Percentiles rank a stretch among this genome's conserved stretches.
phyloP scores from a whole-genome alignment of 2,888 invertebrate genomes.

The Acronicta aceris region DNA sequence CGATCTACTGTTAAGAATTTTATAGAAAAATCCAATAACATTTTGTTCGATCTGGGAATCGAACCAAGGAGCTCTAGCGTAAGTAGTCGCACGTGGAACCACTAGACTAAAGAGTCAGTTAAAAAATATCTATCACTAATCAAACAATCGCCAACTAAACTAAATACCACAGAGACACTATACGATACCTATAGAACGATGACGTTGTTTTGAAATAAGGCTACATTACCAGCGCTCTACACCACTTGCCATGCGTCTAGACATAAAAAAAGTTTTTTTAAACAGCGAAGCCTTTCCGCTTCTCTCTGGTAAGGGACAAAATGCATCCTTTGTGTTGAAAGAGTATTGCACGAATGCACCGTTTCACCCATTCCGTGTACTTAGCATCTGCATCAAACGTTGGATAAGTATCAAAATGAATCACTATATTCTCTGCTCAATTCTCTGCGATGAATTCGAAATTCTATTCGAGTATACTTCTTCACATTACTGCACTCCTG shows the following conservation, averaged over 20 bases:
- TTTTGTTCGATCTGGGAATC: too few species aligned
- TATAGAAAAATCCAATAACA: too few species aligned
- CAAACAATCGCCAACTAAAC: too few species aligned
- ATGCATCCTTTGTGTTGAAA: conserved; percentile 19
- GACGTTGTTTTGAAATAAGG: too few species aligned
- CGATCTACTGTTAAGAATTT: too few species aligned
- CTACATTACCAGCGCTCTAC: too few species aligned
- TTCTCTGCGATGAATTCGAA: conserved; percentile 32
- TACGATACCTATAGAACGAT: too few species aligned
- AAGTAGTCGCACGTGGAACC: too few species aligned
- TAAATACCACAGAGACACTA: too few species aligned
- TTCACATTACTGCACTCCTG: conserved; percentile 25
- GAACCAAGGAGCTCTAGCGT: too few species aligned
- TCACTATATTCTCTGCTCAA: conserved; percentile 16
- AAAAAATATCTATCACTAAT: too few species aligned
- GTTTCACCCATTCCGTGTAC: conserved; percentile 19
- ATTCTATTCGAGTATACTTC: conserved; percentile 43
- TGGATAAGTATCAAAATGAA: conserved; percentile 29
- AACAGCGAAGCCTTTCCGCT: neutral
- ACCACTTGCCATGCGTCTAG: neutral
- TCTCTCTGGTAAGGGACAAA: conserved; percentile 14
- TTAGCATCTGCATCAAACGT: conserved; percentile 25
- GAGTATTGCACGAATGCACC: conserved; percentile 15
- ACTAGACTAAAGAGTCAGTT: too few species aligned
- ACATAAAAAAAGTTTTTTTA: neutral